Percentiles rank a stretch among this genome's conserved stretches.
Evolutionary conservation across 92 coral and sea anemone genomes (phyloP).

Genomic region (Pocillopora grandis): DNA sequence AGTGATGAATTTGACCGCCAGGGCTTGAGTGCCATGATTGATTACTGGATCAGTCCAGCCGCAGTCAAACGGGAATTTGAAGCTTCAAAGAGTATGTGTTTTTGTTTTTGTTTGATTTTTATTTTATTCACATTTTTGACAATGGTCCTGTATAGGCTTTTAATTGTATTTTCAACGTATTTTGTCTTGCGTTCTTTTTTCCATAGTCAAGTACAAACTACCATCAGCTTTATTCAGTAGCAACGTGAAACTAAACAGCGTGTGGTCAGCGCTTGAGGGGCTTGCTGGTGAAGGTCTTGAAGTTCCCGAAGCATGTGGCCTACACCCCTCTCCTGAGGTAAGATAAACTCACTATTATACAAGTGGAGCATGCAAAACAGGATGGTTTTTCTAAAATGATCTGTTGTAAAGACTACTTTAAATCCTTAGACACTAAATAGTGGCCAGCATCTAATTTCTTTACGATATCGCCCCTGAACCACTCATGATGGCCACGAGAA

Average conservation of each 20-base stretch:
- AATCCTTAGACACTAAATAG: no score
- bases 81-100: constrained; percentile 83
- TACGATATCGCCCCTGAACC: no score
- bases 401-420: no score
- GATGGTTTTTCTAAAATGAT: not conserved
- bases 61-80: constrained; percentile 98
- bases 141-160: not conserved
- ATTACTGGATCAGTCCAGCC: constrained; percentile 99
- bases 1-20: constrained; percentile 99
- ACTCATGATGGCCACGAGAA: no score
- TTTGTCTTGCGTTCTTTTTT: no score
- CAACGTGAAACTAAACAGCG: constrained; percentile 68
- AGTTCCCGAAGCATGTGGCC: constrained; percentile 96
- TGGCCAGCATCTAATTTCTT: no score
- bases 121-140: not conserved
- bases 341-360: not conserved
- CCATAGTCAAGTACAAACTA: constrained; percentile 87
- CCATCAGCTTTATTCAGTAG: constrained; percentile 88
- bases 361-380: not conserved
- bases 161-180: not conserved
- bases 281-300: constrained; percentile 81
- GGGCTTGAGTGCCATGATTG: constrained; percentile 91
- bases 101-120: not conserved
- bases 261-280: constrained; percentile 84
- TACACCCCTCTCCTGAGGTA: constrained; percentile 94